Evolutionary conservation across 2,888 invertebrate genomes (phyloP), one percentile per base, ranked within the genome.

Genomic region (Drosophila setosimentum): DNA sequence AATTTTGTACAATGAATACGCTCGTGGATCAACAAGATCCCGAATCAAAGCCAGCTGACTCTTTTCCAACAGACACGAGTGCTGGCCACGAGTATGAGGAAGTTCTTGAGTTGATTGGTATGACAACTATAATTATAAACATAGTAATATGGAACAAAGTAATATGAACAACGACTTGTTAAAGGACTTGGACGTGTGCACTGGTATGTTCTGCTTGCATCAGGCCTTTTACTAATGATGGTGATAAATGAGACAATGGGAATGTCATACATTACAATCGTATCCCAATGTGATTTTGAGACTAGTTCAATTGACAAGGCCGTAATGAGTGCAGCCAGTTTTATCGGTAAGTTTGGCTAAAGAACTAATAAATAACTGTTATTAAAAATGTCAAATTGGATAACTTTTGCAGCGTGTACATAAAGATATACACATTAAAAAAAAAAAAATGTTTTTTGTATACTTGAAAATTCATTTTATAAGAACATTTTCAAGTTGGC

Each of bases 241-340:
- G 95, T 96, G 77, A 95, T 96, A 72, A 95, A 95, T 92, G 96
- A 96, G 93, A 95, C 95, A 16, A 94, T 96, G 93, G 95, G 95
- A 2, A 94, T 96, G 92, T 95, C 95, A 65, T 95, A 95, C 82
- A 94, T 96, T 58, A 94, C 95, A 61, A 96, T 96, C 16, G 95
- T 95, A 0, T 95, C 96, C 0, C 95, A 96, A 92, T 96, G 96
- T 80, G 96, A 96, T 91, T 94, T 96, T 54, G 86, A 94, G 4
- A 93, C 95, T 18, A 94, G 93, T 27, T 92, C 95, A 3, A 74
- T 90, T 48, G 94, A 95, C 78, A 94, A 95, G 80, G 96, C 96
- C 0, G 93, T 95, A 84, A 93, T 96, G 54, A 95, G 95, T 59
- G 95, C 95, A 10, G 95, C 95, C 68, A 95, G 95, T 48, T 96